phyloP scores from a whole-genome alignment of 37 sponge, comb jelly and placozoan species.

The Ephydatia muelleri region DNA sequence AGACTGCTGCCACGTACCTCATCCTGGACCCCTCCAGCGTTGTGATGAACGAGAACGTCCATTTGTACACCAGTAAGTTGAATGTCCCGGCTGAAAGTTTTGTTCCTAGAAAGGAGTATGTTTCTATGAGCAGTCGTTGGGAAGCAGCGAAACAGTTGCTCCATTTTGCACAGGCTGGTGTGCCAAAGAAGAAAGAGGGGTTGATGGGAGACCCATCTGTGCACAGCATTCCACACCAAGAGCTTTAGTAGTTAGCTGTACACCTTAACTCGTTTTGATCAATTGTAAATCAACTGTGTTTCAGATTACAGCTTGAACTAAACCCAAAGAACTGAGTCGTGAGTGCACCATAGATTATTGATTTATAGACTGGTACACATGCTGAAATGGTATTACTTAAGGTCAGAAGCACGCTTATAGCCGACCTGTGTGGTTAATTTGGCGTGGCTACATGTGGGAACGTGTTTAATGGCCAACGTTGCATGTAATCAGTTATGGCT shows the following conservation, averaged over 20 bases:
- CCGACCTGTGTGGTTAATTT: no score
- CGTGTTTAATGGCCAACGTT: no score
- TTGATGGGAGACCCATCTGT: constrained; percentile 40
- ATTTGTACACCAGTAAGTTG: constrained; percentile 27
- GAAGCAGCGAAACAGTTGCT: constrained; percentile 45
- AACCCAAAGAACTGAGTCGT: no score
- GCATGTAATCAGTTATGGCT: no score
- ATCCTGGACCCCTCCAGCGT: constrained; percentile 45
- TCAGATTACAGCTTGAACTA: no score
- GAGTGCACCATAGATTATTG: no score
- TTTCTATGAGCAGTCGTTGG: background rate
- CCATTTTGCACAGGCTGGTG: constrained; percentile 37
- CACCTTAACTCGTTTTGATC: no score
- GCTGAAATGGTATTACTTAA: no score
- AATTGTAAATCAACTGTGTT: no score
- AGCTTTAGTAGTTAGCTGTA: constrained; percentile 20
- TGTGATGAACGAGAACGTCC: constrained; percentile 51
- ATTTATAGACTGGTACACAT: no score
- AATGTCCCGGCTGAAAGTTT: constrained; percentile 32
- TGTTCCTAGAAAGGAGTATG: constrained; percentile 58
- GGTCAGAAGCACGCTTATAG: no score
- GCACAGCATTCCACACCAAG: constrained; percentile 11
- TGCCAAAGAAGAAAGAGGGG: constrained; percentile 51
- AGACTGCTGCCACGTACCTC: constrained; percentile 49
- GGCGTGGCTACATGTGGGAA: no score